These are phyloP conservation scores for Gymnothorax javanicus DNA, from an alignment of 2,797 vertebrate species.

Conservation along the genomic window DNA sequence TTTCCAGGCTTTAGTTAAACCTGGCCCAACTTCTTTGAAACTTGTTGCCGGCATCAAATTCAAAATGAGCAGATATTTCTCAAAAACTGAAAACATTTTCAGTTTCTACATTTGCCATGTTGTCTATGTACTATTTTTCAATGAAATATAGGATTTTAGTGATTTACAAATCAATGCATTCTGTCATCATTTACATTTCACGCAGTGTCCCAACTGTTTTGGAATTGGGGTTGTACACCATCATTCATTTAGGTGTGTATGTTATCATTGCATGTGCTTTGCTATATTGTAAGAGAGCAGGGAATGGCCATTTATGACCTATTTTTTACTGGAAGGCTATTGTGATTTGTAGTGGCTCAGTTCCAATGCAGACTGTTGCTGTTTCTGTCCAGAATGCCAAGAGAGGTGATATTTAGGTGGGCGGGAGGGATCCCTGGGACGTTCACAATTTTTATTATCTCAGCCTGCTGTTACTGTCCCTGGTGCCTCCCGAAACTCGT, in stretches of 20 bases:
- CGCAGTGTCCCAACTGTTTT: not conserved
- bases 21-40: no score
- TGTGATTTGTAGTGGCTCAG: not conserved
- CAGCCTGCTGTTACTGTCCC: not conserved
- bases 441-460: not conserved
- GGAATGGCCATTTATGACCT: not conserved
- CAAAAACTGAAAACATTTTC: no score
- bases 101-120: no score
- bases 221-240: slow-evolving; percentile 1
- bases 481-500: not conserved
- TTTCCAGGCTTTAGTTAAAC: no score
- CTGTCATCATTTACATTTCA: no score
- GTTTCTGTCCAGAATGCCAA: slow-evolving; percentile 10
- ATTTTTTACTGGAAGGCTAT: slow-evolving; percentile 5
- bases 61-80: no score
- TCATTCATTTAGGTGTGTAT: not conserved
- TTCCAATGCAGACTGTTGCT: not conserved
- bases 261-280: no score
- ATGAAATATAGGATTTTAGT: no score
- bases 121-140: no score
- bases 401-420: slow-evolving; percentile 31
- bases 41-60: no score
- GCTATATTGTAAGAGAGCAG: not conserved
- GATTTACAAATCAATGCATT: no score
- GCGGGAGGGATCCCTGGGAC: slow-evolving; percentile 30